Conservation (phyloP, 2,888 invertebrate genomes). For the Pollenia griseotomentosa region DNA sequence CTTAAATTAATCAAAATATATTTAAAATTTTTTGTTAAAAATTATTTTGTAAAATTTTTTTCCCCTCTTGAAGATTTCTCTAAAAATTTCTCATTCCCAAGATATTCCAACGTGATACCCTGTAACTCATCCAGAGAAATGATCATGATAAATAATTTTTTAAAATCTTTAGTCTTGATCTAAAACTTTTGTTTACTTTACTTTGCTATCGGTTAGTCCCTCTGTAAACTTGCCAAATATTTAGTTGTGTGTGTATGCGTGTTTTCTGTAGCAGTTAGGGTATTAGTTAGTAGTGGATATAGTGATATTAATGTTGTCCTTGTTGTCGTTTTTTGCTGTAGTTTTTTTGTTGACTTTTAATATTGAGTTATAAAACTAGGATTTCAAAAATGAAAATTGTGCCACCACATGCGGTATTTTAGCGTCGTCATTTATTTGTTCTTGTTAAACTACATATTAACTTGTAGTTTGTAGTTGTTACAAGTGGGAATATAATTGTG, state of each 20-base stretch:
- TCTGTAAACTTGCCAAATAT: no score
- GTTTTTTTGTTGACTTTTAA: background rate
- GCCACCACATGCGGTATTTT: constrained; percentile 57
- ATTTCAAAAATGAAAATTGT: constrained; percentile 53
- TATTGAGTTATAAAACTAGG: constrained; percentile 56
- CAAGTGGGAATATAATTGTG: constrained; percentile 10
- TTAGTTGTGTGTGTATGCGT: background rate
- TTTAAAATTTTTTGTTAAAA: no score
- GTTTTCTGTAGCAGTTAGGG: background rate
- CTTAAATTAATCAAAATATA: no score
- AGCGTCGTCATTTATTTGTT: constrained; percentile 61
- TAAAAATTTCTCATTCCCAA: no score
- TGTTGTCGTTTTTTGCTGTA: background rate
- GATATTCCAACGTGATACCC: no score
- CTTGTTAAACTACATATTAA: constrained; percentile 21
- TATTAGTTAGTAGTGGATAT: background rate
- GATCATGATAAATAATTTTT: no score
- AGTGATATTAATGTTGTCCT: constrained; percentile 13
- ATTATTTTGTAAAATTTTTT: no score
- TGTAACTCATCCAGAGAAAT: no score
- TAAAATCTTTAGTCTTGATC: no score
- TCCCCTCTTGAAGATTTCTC: no score
- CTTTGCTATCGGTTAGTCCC: no score
- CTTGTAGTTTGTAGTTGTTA: constrained; percentile 20
- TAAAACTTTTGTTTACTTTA: no score